These are phyloP conservation scores for Gibbula magus DNA, from an alignment of 2,888 invertebrate species.

Conservation along the genomic window DNA sequence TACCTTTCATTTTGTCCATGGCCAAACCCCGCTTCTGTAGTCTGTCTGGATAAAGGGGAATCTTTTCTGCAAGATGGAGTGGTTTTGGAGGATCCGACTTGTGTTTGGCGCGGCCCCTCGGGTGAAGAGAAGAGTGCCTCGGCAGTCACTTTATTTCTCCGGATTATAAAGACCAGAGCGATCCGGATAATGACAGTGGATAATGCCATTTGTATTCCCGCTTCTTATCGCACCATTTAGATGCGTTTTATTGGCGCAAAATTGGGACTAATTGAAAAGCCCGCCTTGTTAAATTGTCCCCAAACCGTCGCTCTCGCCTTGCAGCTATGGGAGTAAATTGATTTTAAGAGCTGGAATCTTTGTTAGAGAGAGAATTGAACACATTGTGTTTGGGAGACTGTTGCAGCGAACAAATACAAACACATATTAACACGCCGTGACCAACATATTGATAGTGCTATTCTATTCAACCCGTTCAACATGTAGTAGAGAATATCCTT, in stretches of 20 bases:
- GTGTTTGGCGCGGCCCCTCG: not conserved
- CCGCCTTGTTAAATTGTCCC: conserved; percentile 26
- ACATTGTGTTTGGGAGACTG: not conserved
- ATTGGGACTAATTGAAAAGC: conserved; percentile 27
- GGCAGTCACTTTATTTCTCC: conserved; percentile 18
- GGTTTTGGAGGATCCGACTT: not conserved
- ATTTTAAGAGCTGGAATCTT: conserved; percentile 1
- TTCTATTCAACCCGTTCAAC: no score
- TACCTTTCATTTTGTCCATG: conserved; percentile 4
- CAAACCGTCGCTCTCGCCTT: not conserved
- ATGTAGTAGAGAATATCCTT: no score
- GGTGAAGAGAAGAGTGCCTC: not conserved
- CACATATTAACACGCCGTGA: conserved; percentile 4
- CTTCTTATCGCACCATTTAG: conserved; percentile 19
- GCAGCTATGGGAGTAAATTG: conserved; percentile 6
- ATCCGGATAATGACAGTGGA: conserved; percentile 24
- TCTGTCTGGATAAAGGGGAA: not conserved
- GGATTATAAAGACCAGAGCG: conserved; percentile 20
- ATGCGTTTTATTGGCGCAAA: conserved; percentile 22
- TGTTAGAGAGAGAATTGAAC: not conserved
- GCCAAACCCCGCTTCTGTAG: not conserved
- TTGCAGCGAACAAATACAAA: not conserved
- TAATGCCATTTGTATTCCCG: conserved; percentile 27
- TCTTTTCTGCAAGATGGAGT: not conserved
- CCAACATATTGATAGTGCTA: not conserved